Evolutionary conservation across 2,888 invertebrate genomes (phyloP), one percentile per base, ranked within the genome.

Genomic region (Muschampia plurimacula): DNA sequence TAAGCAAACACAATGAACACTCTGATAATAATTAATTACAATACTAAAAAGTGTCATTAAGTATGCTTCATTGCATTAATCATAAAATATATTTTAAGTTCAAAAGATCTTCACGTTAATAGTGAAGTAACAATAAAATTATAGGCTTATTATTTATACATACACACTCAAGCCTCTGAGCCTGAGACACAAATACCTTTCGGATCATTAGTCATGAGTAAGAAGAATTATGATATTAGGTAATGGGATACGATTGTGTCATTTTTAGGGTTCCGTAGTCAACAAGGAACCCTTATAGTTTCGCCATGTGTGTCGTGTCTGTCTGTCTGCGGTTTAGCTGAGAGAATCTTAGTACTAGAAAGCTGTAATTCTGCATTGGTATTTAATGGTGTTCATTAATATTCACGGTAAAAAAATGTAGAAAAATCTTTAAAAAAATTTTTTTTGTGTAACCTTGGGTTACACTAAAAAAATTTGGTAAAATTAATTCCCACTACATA

Each of bases 71-170:
- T 60, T 6, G 36, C 36, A 60, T 60, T 36, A 13, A 36, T 13
- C 59, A 32, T 36, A 9, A 28, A 36, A 13, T 55, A 9, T 55
- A 36, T 32, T 12, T 32, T 46, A 32, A 59, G 32, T 32, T 59
- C 15, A 13, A 46, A 55, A 15, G 44, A 49, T 66, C 60, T 52
- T 28, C 41, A 46, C 49, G 7, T 68, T 28, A 12, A 10, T 64
- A 13, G 52, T 57, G 69, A 55, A 69, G 63, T 55, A 44, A 64
- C 69, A 52, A 49, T 52, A 44, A 28, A 46, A 22, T 22, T 22
- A 0, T 22, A 22, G 22, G 22, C 22, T 22, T 13, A 52, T 22
- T 13, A 52, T 6, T 7, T 15, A n/a, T 15, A 52, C 5, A 52
- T 15, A 46, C 15, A 52, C 15, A 52, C 15, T 52, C 4, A 52